Conservation (phyloP, 2,797 vertebrate species). For the Hybognathus amarus region DNA sequence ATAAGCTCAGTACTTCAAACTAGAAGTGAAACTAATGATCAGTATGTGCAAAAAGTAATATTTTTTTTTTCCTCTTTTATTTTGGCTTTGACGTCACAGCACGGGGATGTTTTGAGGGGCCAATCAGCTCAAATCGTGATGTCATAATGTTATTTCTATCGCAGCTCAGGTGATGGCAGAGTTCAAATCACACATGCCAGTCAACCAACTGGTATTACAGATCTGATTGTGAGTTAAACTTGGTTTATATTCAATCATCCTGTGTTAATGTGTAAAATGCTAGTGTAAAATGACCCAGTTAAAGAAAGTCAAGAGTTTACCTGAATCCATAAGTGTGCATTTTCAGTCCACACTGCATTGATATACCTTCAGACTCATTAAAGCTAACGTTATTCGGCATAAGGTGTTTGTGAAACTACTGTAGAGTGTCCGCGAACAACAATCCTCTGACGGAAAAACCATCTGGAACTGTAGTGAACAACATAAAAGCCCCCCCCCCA, state of each 20-base stretch:
- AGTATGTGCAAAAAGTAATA: neutral
- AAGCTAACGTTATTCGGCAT: neutral
- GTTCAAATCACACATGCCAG: neutral
- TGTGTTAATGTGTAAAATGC: too few species aligned
- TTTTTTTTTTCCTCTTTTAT: too few species aligned
- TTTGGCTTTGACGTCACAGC: neutral
- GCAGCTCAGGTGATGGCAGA: neutral
- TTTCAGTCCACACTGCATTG: conserved; percentile 16
- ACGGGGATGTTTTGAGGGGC: neutral
- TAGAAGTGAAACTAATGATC: neutral
- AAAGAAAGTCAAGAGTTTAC: neutral
- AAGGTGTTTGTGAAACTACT: conserved; percentile 15
- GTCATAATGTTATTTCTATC: neutral
- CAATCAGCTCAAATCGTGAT: neutral
- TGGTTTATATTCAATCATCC: neutral
- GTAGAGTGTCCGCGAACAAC: neutral
- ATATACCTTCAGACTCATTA: conserved; percentile 6
- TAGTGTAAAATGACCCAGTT: neutral
- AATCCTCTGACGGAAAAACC: conserved; percentile 7
- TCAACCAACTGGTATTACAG: neutral
- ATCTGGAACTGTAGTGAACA: conserved; percentile 3
- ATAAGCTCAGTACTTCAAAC: neutral
- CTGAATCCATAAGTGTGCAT: neutral
- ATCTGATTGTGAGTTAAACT: neutral
- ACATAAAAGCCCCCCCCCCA: conserved; percentile 2